phyloP scores from a whole-genome alignment of 2,888 invertebrate species.

The Bugulina stolonifera region DNA sequence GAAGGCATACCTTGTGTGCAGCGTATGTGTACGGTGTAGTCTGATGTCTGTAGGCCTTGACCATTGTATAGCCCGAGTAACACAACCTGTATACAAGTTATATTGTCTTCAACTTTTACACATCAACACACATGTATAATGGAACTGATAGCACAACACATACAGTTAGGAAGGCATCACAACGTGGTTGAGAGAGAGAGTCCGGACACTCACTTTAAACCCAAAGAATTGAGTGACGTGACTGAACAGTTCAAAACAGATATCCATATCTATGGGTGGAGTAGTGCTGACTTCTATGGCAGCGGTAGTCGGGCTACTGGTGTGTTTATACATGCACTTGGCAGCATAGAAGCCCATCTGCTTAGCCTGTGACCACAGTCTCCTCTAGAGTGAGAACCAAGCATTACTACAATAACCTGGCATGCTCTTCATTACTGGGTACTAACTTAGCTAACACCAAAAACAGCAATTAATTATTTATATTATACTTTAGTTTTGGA shows the following conservation, averaged over 20 bases:
- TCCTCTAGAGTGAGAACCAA: conserved; percentile 68
- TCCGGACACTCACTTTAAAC: conserved; percentile 65
- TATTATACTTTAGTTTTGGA: no score
- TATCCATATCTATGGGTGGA: conserved; percentile 60
- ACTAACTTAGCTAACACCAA: no score
- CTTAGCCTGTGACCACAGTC: conserved; percentile 94
- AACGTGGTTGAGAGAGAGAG: no score
- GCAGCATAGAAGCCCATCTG: conserved; percentile 96
- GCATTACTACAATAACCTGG: no score
- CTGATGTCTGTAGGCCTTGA: conserved; percentile 67
- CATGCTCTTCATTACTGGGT: no score
- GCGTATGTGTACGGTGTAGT: conserved; percentile 77
- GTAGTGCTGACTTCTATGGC: neutral
- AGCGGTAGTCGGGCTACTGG: conserved; percentile 27
- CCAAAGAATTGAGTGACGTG: conserved; percentile 94
- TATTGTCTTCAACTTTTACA: no score
- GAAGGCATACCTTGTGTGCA: conserved; percentile 72
- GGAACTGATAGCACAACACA: no score
- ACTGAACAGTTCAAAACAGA: conserved; percentile 94
- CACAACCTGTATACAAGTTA: conserved; percentile 65
- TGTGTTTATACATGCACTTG: conserved; percentile 66
- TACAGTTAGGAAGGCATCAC: no score
- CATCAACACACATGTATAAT: no score
- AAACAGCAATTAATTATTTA: no score
- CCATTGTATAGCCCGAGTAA: conserved; percentile 87